Percentiles rank a stretch among this genome's conserved stretches.
phyloP scores from a whole-genome alignment of 2,888 invertebrate species.

The Rhingia rostrata region DNA sequence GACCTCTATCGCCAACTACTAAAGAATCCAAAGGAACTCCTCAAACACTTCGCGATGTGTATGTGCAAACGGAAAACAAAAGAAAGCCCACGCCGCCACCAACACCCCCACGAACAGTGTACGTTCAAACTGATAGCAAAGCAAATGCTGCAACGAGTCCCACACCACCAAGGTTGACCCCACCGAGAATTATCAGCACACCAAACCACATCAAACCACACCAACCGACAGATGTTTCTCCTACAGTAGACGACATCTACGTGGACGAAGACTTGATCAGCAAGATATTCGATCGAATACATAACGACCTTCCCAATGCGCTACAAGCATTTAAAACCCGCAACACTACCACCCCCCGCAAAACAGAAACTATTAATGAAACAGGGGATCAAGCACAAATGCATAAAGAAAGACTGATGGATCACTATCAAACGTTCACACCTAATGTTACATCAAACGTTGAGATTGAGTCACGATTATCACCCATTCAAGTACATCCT shows the following conservation, averaged over 20 bases:
- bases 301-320: constrained; percentile 20
- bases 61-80: constrained; percentile 51
- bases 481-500: constrained; percentile 2
- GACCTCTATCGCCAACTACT: neutral
- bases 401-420: neutral
- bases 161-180: neutral
- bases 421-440: constrained; percentile 5
- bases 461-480: constrained; percentile 9
- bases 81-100: neutral
- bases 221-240: neutral
- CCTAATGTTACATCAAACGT: constrained; percentile 2
- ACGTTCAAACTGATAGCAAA: constrained; percentile 45
- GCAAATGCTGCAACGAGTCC: constrained; percentile 5
- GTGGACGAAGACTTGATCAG: constrained; percentile 36
- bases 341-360: neutral
- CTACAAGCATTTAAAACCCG: constrained; percentile 16
- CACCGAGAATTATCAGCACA: neutral
- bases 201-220: neutral
- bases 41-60: constrained; percentile 17
- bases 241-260: neutral
- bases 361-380: neutral
- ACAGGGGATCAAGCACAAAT: neutral
- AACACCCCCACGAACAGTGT: constrained; percentile 14
- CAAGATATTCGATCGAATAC: constrained; percentile 55
- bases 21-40: neutral